phyloP scores from a whole-genome alignment of 37 sponge, comb jelly and placozoan genomes.

The Aplysina aerophoba region DNA sequence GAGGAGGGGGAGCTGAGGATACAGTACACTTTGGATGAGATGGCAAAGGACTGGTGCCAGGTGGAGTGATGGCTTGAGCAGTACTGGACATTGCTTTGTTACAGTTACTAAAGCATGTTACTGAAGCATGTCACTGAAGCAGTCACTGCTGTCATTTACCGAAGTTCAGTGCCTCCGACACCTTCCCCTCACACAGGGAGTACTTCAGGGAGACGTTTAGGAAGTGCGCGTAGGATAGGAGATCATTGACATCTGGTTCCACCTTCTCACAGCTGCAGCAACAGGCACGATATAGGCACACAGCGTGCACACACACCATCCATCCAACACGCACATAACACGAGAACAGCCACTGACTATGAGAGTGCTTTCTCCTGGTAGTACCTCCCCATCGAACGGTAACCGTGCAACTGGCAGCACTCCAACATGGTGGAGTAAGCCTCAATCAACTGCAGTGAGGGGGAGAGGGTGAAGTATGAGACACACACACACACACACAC shows the following conservation, averaged over 20 bases:
- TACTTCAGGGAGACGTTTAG: conserved; percentile 60
- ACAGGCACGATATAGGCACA: too few relatives aligned
- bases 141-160: conserved; percentile 27
- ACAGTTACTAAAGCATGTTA: too few relatives aligned
- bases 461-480: conserved; percentile 11
- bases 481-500: too few relatives aligned
- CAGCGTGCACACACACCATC: background rate
- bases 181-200: conserved; percentile 56
- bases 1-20: background rate
- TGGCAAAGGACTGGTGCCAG: background rate
- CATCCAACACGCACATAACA: background rate
- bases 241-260: conserved; percentile 55
- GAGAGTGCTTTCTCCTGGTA: conserved; percentile 52
- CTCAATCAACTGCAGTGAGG: conserved; percentile 62
- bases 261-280: conserved; percentile 40
- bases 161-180: conserved; percentile 38
- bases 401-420: conserved; percentile 70
- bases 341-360: conserved; percentile 40
- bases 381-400: conserved; percentile 39
- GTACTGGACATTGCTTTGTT: too few relatives aligned
- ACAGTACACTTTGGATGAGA: background rate
- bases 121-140: too few relatives aligned
- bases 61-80: too few relatives aligned
- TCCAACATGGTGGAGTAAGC: conserved; percentile 81
- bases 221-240: conserved; percentile 54